Conservation (phyloP, 2,888 invertebrate genomes). For the Erebia aethiops region DNA sequence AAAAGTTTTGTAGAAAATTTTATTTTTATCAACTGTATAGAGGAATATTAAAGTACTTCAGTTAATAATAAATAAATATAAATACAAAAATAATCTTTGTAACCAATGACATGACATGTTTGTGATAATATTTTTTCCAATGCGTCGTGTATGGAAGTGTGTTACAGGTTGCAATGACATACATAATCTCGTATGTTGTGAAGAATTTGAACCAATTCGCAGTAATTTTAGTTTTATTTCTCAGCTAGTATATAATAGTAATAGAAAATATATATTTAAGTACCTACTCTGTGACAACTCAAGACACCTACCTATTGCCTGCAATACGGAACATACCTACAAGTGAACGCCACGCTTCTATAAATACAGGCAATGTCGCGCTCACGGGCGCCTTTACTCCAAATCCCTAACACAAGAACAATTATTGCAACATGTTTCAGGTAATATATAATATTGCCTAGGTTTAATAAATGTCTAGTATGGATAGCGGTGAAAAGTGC, state of each 20-base stretch:
- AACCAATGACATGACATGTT: no score
- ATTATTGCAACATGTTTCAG: slow-evolving; percentile 60
- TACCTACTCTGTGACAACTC: slow-evolving; percentile 46
- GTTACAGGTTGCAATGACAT: not conserved
- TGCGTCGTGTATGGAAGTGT: no score
- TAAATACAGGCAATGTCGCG: slow-evolving; percentile 61
- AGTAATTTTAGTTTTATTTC: no score
- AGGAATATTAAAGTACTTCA: no score
- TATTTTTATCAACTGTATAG: no score
- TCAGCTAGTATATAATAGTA: no score
- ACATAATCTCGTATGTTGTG: not conserved
- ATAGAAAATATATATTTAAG: not conserved
- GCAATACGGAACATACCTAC: slow-evolving; percentile 58
- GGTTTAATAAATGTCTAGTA: not conserved
- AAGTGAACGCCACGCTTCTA: slow-evolving; percentile 69
- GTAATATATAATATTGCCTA: slow-evolving; percentile 46
- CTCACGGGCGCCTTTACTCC: slow-evolving; percentile 53
- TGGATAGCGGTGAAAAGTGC: not conserved
- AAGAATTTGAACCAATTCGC: no score
- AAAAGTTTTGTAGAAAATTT: no score
- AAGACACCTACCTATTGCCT: slow-evolving; percentile 35
- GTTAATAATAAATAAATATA: no score
- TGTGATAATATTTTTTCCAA: no score
- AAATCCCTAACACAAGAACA: slow-evolving; percentile 57
- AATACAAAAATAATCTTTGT: no score